Conservation (phyloP, 2,888 invertebrate species). For the Tetragonula carbonaria region DNA sequence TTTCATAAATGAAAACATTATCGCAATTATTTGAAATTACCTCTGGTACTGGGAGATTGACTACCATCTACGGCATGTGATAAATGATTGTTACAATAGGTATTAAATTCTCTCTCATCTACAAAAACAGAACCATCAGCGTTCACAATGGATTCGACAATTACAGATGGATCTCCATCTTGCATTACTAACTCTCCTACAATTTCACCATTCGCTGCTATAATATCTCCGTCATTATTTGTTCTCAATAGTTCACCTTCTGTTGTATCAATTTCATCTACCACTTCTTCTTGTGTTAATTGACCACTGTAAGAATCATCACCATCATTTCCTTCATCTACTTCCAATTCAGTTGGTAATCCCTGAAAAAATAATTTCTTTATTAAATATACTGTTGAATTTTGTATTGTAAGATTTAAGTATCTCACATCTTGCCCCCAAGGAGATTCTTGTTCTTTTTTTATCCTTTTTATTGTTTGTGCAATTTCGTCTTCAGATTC, state of each 20-base stretch:
- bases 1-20: neutral
- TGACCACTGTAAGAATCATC: constrained; percentile 78
- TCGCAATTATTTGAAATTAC: constrained; percentile 56
- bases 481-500: constrained; percentile 80
- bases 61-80: constrained; percentile 71
- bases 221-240: constrained; percentile 75
- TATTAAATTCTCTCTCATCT: constrained; percentile 79
- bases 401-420: neutral
- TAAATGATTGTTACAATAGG: constrained; percentile 77
- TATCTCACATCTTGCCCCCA: constrained; percentile 80
- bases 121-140: constrained; percentile 81
- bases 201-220: constrained; percentile 78
- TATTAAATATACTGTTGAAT: neutral
- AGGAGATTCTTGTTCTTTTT: constrained; percentile 76
- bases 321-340: constrained; percentile 78
- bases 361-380: constrained; percentile 64
- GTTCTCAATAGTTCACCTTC: constrained; percentile 75
- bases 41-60: constrained; percentile 73
- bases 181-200: constrained; percentile 81
- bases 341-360: constrained; percentile 77
- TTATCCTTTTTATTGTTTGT: constrained; percentile 78
- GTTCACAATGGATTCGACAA: constrained; percentile 81
- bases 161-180: constrained; percentile 80
- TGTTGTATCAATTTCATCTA: constrained; percentile 75
- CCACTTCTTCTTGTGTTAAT: constrained; percentile 77